Evolutionary conservation across 1,140 invertebrate genomes (phyloP), one percentile per base, ranked within the genome.

Genomic region (Diploscapter pachys): DNA sequence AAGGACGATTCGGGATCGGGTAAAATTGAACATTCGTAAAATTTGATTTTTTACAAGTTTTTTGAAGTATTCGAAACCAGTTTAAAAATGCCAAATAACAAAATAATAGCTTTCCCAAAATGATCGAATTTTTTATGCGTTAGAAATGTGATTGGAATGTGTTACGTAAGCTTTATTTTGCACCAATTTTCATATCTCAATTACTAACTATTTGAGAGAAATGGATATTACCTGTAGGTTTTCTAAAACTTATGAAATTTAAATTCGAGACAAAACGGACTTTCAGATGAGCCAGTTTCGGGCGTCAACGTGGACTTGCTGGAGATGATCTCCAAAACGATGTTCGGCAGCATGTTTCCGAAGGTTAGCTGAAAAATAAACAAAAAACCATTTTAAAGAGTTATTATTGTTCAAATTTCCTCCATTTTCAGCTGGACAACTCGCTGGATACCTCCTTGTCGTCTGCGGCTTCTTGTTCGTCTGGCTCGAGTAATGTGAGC

Each of bases 361-460:
- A 68, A 68, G 51, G 66, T 68, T 13, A 54, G 63, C 63, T 31
- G 31, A 31, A 48, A 31, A 50, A 5, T 13, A 50, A 2, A 6
- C 31, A 64, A 64, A 64, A 64, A 64, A 64, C 31, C 31, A 1
- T 64, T 5, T 48, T 13, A 64, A 48, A 9, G 6, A 64, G 51
- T 13, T 9, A 50, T 9, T 9, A 5, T 64, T 13, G 51, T 9
- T 64, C 9, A 63, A 53, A 55, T 51, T 55, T 73, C 4, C 61
- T 70, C 31, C 59, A 61, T 66, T 74, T 65, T 62, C 63, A 74
- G 64, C 9, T 74, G 66, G 73, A 74, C 3, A 67, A 64, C 31
- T 74, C 73, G 31, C 73, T 67, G 13, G 57, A 65, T 4, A 64
- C 73, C 11, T 55, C 73, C 4, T 31, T 65, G 13, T 67, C 53